A percentile compares a stretch with the other conserved stretches of the same genome.
Evolutionary conservation across 2,113 vertebrate genomes (phyloP).

Genomic region (Rhinolophus sinicus): DNA sequence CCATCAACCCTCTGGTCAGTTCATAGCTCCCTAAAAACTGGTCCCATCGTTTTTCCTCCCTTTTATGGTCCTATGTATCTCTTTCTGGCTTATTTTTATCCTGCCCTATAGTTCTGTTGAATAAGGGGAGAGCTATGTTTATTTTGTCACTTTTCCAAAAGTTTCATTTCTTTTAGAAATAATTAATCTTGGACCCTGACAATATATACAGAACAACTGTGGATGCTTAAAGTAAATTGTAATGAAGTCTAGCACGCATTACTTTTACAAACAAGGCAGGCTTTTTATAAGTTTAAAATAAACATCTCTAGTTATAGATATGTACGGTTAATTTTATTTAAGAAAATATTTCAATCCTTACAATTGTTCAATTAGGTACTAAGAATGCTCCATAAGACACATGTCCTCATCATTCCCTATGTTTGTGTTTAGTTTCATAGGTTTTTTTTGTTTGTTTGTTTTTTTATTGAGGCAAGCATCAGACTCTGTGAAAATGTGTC

Average conservation of each 20-base stretch:
- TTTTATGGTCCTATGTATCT: background rate
- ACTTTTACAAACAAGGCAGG: background rate
- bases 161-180: background rate
- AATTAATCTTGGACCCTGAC: background rate
- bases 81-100: background rate
- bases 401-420: background rate
- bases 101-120: background rate
- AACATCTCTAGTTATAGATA: background rate
- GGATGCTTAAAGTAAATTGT: background rate
- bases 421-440: background rate
- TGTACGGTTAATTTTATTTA: background rate
- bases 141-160: background rate
- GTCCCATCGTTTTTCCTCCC: background rate
- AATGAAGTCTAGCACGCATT: background rate
- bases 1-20: background rate
- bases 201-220: background rate
- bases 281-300: background rate
- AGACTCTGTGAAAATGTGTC: background rate
- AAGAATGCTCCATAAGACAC: background rate
- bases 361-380: background rate
- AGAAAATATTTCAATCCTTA: constrained; percentile 21
- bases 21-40: background rate
- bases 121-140: background rate
- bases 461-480: background rate
- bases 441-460: background rate